Conservation (phyloP, 1,140 invertebrate genomes). For the Vanessa tameamea region DNA sequence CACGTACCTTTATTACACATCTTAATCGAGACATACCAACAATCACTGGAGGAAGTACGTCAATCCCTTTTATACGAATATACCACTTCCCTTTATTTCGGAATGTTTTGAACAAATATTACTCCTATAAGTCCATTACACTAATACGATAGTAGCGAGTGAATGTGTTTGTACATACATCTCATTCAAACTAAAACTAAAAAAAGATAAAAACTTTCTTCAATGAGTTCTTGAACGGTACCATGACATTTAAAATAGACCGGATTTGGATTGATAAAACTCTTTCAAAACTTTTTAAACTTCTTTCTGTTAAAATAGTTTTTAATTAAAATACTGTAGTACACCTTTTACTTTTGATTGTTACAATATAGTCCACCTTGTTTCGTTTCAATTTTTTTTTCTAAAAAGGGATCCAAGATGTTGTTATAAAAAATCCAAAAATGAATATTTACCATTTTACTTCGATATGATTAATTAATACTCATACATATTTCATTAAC, state of each 20-base stretch:
- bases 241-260: background rate
- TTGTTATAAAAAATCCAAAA: no score
- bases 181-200: slow-evolving; percentile 41
- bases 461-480: no score
- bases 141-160: slow-evolving; percentile 48
- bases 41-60: slow-evolving; percentile 46
- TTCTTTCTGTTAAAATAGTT: background rate
- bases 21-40: slow-evolving; percentile 37
- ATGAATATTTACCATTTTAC: no score
- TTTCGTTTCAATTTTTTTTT: no score
- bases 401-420: no score
- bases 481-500: background rate
- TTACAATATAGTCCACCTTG: no score
- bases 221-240: slow-evolving; percentile 3
- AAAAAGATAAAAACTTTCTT: slow-evolving; percentile 27
- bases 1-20: slow-evolving; percentile 33
- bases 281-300: no score
- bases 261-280: background rate
- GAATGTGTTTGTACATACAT: slow-evolving; percentile 41
- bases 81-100: slow-evolving; percentile 51
- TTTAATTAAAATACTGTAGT: background rate
- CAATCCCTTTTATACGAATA: slow-evolving; percentile 46
- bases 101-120: slow-evolving; percentile 62
- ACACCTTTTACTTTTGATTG: no score
- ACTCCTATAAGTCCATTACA: slow-evolving; percentile 50